Base-by-base conservation (phyloP, 2,113 vertebrate species). In the Chionodraco myersi region DNA sequence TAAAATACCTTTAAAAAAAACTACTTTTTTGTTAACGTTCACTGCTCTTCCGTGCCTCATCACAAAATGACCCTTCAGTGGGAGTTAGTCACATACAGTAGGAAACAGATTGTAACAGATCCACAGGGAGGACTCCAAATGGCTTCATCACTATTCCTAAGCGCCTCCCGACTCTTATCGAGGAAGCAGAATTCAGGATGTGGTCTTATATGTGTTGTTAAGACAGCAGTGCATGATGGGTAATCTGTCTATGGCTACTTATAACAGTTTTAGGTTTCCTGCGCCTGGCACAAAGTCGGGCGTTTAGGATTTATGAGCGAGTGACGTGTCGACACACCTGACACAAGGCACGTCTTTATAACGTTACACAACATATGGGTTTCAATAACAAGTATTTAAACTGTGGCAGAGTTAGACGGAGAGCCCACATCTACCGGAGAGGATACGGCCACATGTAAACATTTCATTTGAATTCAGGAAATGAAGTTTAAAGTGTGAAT, bases 321-420 rank as follows among this genome's bases (percentile, higher is more conserved):
- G 44, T 88, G 80, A 83, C 85, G 79, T 77, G 87, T 90, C 88
- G 82, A 67, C 76, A 75, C 82, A 95, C 94, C 95, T 95, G 95
- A 96, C 96, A 96, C 95, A 97, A 97, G 96, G 96, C 96, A 94
- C 96, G 94, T 92, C 93, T 91, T 91, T 87, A 91, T 54, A 63
- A 72, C 30, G 3, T 30, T 30, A 30, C 30, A 30, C 67, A 95
- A 41, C 1, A 36, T 7, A 7, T 5, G 36, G 36, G 36, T 41
- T 41, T 41, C 7, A 41, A 5, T 41, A 41, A 93, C 92, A 94
- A 92, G 13, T 12, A 51, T 23, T 67, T 94, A 93, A 95, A 95
- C 95, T 96, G 56, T 56, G 53, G 36, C 67, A 60, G 49, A 87
- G 87, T 86, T 94, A 30, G 30, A 93, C 90, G 86, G 72, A 96